Percentiles rank a stretch among this genome's conserved stretches.
These are phyloP conservation scores for Zele albiditarsus DNA, from an alignment of 2,888 invertebrate genomes.

Conservation along the genomic window DNA sequence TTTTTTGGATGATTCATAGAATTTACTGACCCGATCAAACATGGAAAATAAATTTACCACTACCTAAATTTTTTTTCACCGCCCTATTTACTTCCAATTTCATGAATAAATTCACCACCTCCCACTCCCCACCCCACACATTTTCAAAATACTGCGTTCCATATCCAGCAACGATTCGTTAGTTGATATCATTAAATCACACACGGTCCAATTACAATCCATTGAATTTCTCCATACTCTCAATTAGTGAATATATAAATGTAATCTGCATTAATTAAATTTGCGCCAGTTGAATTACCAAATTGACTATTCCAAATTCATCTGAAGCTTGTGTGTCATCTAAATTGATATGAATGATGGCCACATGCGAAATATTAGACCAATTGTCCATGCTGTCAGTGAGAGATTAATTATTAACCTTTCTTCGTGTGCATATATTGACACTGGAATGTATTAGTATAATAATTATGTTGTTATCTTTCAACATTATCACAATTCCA, in stretches of 20 bases:
- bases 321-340: no score
- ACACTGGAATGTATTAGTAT: no score
- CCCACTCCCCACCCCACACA: no score
- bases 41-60: no score
- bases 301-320: no score
- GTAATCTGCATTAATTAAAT: background rate
- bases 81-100: background rate
- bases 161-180: slow-evolving; percentile 16
- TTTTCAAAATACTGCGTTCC: background rate
- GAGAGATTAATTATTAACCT: background rate
- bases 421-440: no score
- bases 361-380: no score
- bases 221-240: background rate
- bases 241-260: slow-evolving; percentile 21
- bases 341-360: no score
- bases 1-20: no score
- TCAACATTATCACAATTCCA: no score
- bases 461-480: no score
- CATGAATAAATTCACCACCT: background rate
- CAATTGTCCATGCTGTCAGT: background rate
- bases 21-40: no score
- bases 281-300: background rate
- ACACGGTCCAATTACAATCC: background rate
- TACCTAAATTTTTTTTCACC: background rate
- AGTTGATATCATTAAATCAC: background rate